Evolutionary conservation across 1,140 invertebrate species (phyloP).

Genomic region (Sitophilus oryzae): DNA sequence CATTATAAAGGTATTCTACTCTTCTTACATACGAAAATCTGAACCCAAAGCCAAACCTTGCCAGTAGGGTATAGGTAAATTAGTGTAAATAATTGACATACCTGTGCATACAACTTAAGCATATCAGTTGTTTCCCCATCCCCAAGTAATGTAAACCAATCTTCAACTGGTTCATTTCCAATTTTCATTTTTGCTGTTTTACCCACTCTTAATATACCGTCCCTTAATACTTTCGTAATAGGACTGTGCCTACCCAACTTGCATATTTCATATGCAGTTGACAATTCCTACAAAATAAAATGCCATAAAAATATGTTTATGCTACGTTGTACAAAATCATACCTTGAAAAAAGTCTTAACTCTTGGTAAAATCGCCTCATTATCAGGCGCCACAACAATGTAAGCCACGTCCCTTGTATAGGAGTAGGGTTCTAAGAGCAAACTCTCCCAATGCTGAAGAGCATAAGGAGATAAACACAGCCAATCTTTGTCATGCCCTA

Average conservation of each 20-base stretch:
- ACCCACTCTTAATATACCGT: constrained; percentile 85
- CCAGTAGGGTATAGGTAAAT: neutral
- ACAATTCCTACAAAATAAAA: constrained; percentile 58
- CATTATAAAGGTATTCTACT: no score
- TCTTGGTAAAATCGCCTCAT: constrained; percentile 71
- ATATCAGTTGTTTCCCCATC: constrained; percentile 75
- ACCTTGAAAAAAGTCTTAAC: constrained; percentile 73
- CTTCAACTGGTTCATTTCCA: constrained; percentile 71
- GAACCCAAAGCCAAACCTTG: no score
- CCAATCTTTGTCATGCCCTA: constrained; percentile 94
- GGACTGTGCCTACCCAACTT: constrained; percentile 84
- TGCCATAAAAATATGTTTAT: neutral
- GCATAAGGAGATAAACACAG: constrained; percentile 87
- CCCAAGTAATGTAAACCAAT: constrained; percentile 83
- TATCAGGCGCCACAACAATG: constrained; percentile 89
- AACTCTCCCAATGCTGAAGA: constrained; percentile 90
- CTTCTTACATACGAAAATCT: no score
- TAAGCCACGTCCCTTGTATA: constrained; percentile 90
- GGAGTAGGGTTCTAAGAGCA: constrained; percentile 89
- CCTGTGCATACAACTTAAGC: constrained; percentile 81
- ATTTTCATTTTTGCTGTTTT: constrained; percentile 57
- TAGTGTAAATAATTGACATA: constrained; percentile 51
- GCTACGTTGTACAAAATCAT: neutral
- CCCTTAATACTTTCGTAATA: constrained; percentile 72
- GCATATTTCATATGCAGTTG: constrained; percentile 88